phyloP scores from a whole-genome alignment of 2,797 vertebrate species.

The Glyptemys insculpta region DNA sequence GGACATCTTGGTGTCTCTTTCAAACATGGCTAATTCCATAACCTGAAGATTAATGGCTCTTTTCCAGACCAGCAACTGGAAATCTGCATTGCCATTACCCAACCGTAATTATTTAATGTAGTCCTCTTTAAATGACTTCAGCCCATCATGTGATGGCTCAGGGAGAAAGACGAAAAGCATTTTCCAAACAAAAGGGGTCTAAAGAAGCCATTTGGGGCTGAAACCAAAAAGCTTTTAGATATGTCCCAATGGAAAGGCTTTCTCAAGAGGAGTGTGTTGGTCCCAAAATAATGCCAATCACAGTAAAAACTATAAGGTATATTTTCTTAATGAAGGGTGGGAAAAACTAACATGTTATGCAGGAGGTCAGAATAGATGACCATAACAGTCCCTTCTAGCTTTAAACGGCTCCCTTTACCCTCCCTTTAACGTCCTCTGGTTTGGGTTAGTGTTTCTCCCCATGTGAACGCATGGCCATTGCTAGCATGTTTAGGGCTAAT shows the following conservation, averaged over 20 bases:
- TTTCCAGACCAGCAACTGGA: background rate
- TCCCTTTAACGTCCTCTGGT: background rate
- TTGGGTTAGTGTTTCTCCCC: background rate
- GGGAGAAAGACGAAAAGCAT: background rate
- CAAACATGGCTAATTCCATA: background rate
- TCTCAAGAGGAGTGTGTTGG: background rate
- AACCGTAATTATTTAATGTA: background rate
- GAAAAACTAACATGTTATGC: background rate
- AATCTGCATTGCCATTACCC: background rate
- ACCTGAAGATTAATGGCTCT: background rate
- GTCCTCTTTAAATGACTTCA: background rate
- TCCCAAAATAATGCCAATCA: background rate
- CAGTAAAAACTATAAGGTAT: background rate
- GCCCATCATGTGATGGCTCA: fast-evolving
- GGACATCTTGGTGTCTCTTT: background rate
- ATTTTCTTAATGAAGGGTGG: background rate
- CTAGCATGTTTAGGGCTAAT: no score
- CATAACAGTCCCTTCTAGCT: background rate
- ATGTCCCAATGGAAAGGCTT: background rate
- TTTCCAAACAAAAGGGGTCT: fast-evolving
- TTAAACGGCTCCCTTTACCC: background rate
- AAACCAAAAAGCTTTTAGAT: background rate
- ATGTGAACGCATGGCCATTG: background rate
- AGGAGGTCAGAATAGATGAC: background rate
- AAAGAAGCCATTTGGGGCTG: background rate